Percentiles rank a stretch among this genome's conserved stretches.
Conservation (phyloP, 2,888 invertebrate genomes). For the Aphidius colemani region DNA sequence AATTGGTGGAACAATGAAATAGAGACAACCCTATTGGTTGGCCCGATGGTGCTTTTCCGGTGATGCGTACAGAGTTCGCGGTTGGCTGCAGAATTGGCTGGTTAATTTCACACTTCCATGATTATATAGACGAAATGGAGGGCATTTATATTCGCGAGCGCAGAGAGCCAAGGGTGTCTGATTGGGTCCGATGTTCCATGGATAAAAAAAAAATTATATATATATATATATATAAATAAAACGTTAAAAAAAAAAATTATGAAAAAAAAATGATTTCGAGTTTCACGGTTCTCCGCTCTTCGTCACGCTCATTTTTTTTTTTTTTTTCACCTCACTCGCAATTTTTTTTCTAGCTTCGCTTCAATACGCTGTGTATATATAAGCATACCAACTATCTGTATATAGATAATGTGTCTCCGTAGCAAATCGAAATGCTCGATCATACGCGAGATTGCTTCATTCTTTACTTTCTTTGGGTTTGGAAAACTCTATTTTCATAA, state of each 20-base stretch:
- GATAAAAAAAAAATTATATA: slow-evolving; percentile 23
- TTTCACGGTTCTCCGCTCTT: slow-evolving; percentile 28
- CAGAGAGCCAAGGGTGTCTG: slow-evolving; percentile 40
- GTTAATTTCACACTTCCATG: slow-evolving; percentile 59
- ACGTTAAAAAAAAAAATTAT: slow-evolving; percentile 21
- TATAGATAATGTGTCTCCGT: slow-evolving; percentile 33
- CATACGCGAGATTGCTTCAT: slow-evolving; percentile 53
- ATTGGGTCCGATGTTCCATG: slow-evolving; percentile 49
- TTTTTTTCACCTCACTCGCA: slow-evolving; percentile 13
- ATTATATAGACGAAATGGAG: slow-evolving; percentile 56
- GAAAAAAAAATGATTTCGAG: slow-evolving; percentile 34
- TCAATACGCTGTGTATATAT: slow-evolving; percentile 26
- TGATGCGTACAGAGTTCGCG: slow-evolving; percentile 43
- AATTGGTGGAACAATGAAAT: too few relatives aligned
- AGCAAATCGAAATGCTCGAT: slow-evolving; percentile 51
- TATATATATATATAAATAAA: too few relatives aligned
- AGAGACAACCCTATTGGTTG: slow-evolving; percentile 21
- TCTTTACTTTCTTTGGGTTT: slow-evolving; percentile 43
- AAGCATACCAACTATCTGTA: slow-evolving; percentile 14
- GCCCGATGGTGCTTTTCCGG: slow-evolving; percentile 30
- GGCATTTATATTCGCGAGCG: slow-evolving; percentile 53
- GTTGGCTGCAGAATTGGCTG: slow-evolving; percentile 53
- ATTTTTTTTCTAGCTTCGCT: slow-evolving; percentile 14
- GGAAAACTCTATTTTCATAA: slow-evolving; percentile 42
- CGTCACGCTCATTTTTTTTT: slow-evolving; percentile 27